Evolutionary conservation across 2,113 vertebrate genomes (phyloP).

Genomic region (Sturnira hondurensis): DNA sequence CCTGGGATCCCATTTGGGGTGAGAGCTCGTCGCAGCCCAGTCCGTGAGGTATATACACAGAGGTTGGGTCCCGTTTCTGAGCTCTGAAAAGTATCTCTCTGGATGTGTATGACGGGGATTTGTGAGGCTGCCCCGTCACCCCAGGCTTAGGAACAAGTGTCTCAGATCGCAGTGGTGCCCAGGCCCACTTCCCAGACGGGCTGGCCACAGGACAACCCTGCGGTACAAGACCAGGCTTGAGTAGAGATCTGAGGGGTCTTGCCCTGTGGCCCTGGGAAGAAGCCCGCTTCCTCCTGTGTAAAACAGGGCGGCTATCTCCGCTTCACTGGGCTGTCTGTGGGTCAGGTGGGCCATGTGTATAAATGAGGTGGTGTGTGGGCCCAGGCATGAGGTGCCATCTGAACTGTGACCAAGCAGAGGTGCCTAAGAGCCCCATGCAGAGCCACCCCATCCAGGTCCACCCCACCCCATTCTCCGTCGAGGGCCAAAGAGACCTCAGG

Average conservation of each 20-base stretch:
- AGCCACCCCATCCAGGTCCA: not conserved
- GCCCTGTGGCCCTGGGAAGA: not conserved
- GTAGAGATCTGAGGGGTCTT: not conserved
- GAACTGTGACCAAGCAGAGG: not conserved
- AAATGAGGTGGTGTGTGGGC: not conserved
- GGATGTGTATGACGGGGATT: not conserved
- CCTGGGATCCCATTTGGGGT: not conserved
- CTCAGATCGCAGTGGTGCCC: not conserved
- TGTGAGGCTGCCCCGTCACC: not conserved
- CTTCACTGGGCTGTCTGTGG: not conserved
- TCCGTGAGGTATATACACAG: not conserved
- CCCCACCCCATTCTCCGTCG: too few relatives aligned
- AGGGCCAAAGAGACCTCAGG: not conserved
- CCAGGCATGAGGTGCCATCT: not conserved
- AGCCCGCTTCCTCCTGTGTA: not conserved
- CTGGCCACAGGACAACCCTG: fast-evolving
- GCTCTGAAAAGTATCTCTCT: not conserved
- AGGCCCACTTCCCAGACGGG: not conserved
- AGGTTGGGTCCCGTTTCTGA: not conserved
- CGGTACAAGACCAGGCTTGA: not conserved
- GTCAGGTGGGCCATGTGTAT: not conserved
- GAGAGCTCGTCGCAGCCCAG: not conserved
- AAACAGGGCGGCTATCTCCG: not conserved
- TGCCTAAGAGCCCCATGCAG: not conserved
- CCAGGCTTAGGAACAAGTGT: not conserved